phyloP scores from a whole-genome alignment of 2,797 vertebrate genomes.

The Monodelphis domestica region DNA sequence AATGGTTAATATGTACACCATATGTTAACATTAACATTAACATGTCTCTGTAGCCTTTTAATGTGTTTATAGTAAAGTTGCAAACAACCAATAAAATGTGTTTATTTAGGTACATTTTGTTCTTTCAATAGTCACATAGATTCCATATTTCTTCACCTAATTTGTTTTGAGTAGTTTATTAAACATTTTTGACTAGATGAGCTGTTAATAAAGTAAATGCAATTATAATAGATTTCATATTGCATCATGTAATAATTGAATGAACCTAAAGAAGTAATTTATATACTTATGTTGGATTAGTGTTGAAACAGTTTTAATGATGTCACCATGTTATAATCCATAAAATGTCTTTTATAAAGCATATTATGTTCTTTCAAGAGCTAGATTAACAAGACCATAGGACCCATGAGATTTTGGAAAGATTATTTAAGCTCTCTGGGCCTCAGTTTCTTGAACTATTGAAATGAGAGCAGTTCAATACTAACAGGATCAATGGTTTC shows the following conservation, averaged over 20 bases:
- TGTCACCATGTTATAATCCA: constrained; percentile 37
- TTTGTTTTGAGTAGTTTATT: constrained; percentile 53
- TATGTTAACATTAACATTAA: not conserved
- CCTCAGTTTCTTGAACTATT: not conserved
- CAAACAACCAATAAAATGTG: constrained; percentile 33
- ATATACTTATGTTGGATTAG: constrained; percentile 9
- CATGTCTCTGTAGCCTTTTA: constrained; percentile 39
- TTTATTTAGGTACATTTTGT: constrained; percentile 47
- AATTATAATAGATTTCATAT: constrained; percentile 41
- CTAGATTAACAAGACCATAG: constrained; percentile 20
- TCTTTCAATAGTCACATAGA: not conserved
- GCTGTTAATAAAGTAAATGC: constrained; percentile 20
- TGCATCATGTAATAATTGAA: constrained; percentile 10
- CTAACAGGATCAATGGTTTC: not conserved
- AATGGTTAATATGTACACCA: constrained; percentile 26
- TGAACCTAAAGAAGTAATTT: constrained; percentile 16
- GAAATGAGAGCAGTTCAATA: not conserved
- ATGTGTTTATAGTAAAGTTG: constrained; percentile 42
- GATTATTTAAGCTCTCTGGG: not conserved
- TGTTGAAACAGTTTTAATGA: constrained; percentile 19
- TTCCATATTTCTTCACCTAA: constrained; percentile 43
- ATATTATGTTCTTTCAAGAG: not conserved
- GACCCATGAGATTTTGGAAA: not conserved
- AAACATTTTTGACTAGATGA: constrained; percentile 43
- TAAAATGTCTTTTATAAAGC: constrained; percentile 42